Evolutionary conservation across 2,113 vertebrate genomes (phyloP).

Genomic region (Nerophis lumbriciformis): DNA sequence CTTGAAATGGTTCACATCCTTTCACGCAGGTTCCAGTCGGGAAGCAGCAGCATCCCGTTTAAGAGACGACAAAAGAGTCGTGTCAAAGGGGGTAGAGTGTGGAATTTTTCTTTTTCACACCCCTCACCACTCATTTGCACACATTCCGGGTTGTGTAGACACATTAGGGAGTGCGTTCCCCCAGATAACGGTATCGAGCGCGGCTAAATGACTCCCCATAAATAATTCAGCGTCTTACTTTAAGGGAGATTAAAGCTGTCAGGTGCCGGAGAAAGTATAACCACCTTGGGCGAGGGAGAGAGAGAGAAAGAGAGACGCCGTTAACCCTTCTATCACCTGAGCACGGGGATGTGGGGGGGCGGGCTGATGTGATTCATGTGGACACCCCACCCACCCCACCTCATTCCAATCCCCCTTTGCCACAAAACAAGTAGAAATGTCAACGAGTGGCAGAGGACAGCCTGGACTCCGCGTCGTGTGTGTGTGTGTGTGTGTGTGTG

Average conservation of each 20-base stretch:
- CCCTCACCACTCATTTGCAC: no score
- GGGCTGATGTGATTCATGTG: constrained; percentile 35
- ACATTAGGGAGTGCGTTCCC: background rate
- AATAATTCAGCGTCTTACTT: constrained; percentile 14
- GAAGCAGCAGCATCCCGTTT: no score
- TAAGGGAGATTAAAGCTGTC: constrained; percentile 10
- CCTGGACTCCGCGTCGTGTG: constrained; percentile 12
- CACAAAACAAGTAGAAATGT: constrained; percentile 46
- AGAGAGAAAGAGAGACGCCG: constrained; percentile 1
- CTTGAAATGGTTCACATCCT: no score
- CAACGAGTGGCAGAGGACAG: constrained; percentile 21
- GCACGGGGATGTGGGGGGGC: background rate
- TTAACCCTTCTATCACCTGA: constrained; percentile 13
- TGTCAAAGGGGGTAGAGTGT: no score
- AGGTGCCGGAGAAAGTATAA: constrained; percentile 16
- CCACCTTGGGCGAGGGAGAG: constrained; percentile 12
- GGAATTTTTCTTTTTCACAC: no score
- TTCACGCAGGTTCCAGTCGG: no score
- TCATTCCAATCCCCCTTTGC: background rate
- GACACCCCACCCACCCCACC: constrained; percentile 11
- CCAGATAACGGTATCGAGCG: background rate
- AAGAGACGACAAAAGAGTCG: no score
- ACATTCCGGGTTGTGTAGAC: no score
- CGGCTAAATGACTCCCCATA: constrained; percentile 4
- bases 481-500: no score